These are phyloP conservation scores for Rhinophrynus dorsalis DNA, from an alignment of 2,797 vertebrate genomes.

Conservation along the genomic window DNA sequence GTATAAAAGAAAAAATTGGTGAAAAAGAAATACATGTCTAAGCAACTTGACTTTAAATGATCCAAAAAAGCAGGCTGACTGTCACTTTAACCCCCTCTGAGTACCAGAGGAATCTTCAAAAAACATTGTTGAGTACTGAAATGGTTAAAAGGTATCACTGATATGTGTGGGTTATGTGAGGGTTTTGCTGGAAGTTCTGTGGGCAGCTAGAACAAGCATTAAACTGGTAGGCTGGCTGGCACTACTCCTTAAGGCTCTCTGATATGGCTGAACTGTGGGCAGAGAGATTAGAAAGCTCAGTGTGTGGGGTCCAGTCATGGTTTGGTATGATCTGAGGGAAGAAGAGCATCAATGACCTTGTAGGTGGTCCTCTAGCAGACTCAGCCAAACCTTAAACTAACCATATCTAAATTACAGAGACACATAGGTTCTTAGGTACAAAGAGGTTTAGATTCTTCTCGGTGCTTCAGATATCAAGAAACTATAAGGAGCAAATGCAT, in stretches of 20 bases:
- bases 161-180: background rate
- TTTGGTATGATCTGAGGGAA: constrained; percentile 34
- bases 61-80: too few species aligned
- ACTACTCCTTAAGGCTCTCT: background rate
- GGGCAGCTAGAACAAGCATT: background rate
- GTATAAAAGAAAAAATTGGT: too few species aligned
- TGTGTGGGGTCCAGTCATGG: constrained; percentile 26
- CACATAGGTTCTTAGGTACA: background rate
- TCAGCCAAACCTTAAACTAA: constrained; percentile 11
- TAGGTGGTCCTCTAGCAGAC: constrained; percentile 30
- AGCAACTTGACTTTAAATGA: too few species aligned
- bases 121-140: too few species aligned
- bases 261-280: constrained; percentile 10
- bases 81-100: too few species aligned
- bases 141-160: background rate
- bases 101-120: too few species aligned
- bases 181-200: background rate
- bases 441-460: background rate
- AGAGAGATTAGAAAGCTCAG: constrained; percentile 5
- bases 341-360: constrained; percentile 9
- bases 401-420: constrained; percentile 29
- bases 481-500: too few species aligned
- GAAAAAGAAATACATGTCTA: too few species aligned
- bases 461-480: background rate
- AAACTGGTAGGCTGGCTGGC: background rate